Evolutionary conservation across 2,888 invertebrate genomes (phyloP), one percentile per base, ranked within the genome.

Genomic region (Drosophila siamana): DNA sequence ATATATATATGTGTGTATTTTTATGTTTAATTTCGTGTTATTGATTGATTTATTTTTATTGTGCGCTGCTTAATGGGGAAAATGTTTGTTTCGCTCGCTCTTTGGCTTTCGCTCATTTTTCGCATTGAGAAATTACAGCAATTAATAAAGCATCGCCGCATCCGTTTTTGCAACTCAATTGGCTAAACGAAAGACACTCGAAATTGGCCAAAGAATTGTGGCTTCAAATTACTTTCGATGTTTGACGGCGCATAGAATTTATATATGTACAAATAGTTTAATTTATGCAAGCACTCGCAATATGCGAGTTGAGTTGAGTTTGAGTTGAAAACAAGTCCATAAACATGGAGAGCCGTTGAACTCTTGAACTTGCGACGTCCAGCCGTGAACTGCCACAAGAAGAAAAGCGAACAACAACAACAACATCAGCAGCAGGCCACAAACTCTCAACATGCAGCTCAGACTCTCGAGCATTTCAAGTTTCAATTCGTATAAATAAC

Each of bases 11-110:
- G 2, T 19, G 19, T 1, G 19, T 62, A 52, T 69, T 68, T 75
- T 82, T 80, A 78, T 86, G 84, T 84, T 86, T 78, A 84, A 87
- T 85, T 85, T 84, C 72, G 70, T 81, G 83, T 72, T 82, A 85
- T 75, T 89, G 90, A 90, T 90, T 88, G 90, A 90, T 90, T 89
- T 89, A 89, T 89, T 86, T 86, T 86, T 76, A 80, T 83, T 78
- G 78, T 77, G 50, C 51, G 71, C 79, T 63, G 66, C 72, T 73
- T 71, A 88, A 84, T 88, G 88, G 70, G 52, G 70, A 72, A 86
- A 83, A 83, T 71, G 64, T 72, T 81, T 67, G 62, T 50, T 41
- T 69, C 62, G 5, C 61, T 54, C 54, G 61, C 38, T 26, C 52
- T 56, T 40, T 26, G 9, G n/a, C n/a, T n/a, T 15, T 44, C 9